Percentiles rank a stretch among this genome's conserved stretches.
These are phyloP conservation scores for Agrotis segetum DNA, from an alignment of 2,888 invertebrate species.

Conservation along the genomic window DNA sequence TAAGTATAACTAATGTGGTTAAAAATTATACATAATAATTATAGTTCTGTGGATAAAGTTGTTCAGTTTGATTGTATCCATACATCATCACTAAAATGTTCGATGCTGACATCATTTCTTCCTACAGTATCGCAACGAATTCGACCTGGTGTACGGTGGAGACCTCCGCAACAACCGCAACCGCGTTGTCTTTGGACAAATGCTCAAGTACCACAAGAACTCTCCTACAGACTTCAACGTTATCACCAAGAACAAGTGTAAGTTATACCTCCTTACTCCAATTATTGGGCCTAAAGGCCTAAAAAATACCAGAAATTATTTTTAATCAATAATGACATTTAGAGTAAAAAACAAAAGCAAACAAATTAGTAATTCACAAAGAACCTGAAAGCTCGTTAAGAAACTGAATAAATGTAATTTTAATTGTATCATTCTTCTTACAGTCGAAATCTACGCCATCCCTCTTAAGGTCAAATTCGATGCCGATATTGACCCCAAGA, in stretches of 20 bases:
- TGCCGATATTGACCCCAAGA: constrained; percentile 90
- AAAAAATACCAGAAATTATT: too few species aligned
- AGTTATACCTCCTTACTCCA: constrained; percentile 58
- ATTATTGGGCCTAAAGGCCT: neutral
- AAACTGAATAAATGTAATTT: neutral
- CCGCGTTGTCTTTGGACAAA: constrained; percentile 88
- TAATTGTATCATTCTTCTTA: constrained; percentile 28
- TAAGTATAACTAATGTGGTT: constrained; percentile 69
- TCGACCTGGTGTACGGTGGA: constrained; percentile 91
- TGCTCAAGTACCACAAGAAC: constrained; percentile 80
- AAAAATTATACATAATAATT: too few species aligned
- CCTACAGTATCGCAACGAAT: constrained; percentile 83
- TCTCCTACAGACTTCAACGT: constrained; percentile 83
- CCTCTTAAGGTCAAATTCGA: constrained; percentile 89
- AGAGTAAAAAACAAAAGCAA: neutral
- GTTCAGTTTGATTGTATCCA: too few species aligned
- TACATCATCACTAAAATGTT: neutral
- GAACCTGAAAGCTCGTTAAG: neutral
- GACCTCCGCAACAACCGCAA: constrained; percentile 90
- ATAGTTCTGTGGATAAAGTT: too few species aligned
- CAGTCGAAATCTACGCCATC: constrained; percentile 90
- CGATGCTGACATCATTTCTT: neutral
- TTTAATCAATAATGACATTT: neutral
- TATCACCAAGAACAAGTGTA: constrained; percentile 89
- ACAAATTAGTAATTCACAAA: neutral